Base-by-base conservation (phyloP, 2,797 vertebrate genomes). In the Crenuchus spilurus region DNA sequence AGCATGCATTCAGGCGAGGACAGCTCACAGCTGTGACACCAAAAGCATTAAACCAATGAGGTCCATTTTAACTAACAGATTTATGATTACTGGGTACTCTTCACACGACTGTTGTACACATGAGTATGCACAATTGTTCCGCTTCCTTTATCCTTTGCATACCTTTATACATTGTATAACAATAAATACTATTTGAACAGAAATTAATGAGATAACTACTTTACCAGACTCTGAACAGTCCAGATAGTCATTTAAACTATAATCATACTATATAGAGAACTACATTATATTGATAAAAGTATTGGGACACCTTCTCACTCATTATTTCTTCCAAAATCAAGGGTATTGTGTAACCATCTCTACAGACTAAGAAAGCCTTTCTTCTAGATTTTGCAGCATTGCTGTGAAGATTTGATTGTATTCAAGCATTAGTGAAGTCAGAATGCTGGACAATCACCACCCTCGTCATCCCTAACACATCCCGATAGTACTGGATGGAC, bases 21-120 rank as follows among this genome's bases (percentile, higher is more conserved):
- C 42, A 33, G 62, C 42, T 30, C 42, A 48, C 62, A 31, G 42
- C 62, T 65, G 62, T 18, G 42, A 65, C 62, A 65, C 42, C 7
- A 46, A 28, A 65, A 33, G 42, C 9, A 46, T 18, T 48, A 16
- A 65, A 48, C 10, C 60, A 24, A n/a, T 58, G 31, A 20, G 9
- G 8, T n/a, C 52, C 2, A 28, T 24, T 24, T 37, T 28, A 37
- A 39, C 58, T 3, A 44, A 46, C 14, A 31, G 42, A 26, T 33
- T 65, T 48, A 48, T 46, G 62, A 20, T 6, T 30, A 28, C 62
- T 64, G n/a, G 3, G 6, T 60, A 60, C 33, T 65, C n/a, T 48
- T 31, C 10, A 13, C 42, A 48, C 24, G 46, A 31, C 26, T 48
- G 28, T 5, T 18, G 26, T 30, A 26, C 24, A 65, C 28, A 48